Evolutionary conservation across 1,140 invertebrate species (phyloP).

Genomic region (Archivesica marissinica): DNA sequence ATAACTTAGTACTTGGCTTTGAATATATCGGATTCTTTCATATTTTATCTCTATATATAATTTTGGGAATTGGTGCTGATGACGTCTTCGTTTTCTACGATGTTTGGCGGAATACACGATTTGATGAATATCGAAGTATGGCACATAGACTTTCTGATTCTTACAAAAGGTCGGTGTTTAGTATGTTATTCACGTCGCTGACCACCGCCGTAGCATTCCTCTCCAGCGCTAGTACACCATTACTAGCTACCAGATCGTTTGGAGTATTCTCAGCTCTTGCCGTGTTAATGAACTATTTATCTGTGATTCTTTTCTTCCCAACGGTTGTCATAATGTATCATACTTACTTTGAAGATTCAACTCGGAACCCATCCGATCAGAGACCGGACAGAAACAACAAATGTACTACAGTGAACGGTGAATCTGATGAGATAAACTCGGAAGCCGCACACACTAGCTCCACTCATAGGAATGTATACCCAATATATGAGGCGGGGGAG

Average conservation of each 20-base stretch:
- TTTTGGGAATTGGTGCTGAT: constrained; percentile 73
- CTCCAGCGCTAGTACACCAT: constrained; percentile 67
- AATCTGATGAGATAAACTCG: background rate
- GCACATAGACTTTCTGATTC: constrained; percentile 65
- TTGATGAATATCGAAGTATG: constrained; percentile 56
- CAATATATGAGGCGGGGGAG: background rate
- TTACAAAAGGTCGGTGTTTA: constrained; percentile 64
- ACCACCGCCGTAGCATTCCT: constrained; percentile 76
- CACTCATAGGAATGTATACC: background rate
- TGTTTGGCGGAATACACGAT: constrained; percentile 65
- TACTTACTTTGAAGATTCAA: constrained; percentile 50
- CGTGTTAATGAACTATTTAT: constrained; percentile 75
- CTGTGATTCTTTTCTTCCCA: constrained; percentile 76
- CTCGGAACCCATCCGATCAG: constrained; percentile 3
- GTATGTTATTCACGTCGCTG: constrained; percentile 73
- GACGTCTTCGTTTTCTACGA: constrained; percentile 75
- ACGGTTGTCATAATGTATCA: constrained; percentile 73
- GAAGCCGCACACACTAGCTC: background rate
- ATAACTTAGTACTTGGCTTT: constrained; percentile 52
- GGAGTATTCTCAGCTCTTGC: constrained; percentile 75
- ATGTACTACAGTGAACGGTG: background rate
- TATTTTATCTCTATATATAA: constrained; percentile 72
- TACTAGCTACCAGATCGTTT: constrained; percentile 71
- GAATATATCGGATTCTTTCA: constrained; percentile 68
- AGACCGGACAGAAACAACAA: background rate